A percentile compares a stretch with the other conserved stretches of the same genome.
These are phyloP conservation scores for Plagodis pulveraria DNA, from an alignment of 2,888 invertebrate genomes.

Conservation along the genomic window DNA sequence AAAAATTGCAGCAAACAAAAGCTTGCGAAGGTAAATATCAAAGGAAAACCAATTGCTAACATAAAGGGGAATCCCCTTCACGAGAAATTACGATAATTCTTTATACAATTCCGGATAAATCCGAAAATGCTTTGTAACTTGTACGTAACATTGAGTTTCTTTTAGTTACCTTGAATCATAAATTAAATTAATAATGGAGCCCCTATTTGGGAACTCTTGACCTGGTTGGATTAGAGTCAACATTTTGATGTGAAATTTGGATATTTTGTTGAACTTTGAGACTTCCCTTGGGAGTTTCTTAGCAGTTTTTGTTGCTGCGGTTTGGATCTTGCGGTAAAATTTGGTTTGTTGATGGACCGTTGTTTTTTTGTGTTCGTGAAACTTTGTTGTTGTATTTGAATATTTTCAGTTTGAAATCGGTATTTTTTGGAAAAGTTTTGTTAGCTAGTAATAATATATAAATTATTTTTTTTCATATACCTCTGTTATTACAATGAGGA, in stretches of 20 bases:
- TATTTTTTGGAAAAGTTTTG: no score
- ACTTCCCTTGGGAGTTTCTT: not conserved
- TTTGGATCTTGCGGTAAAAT: not conserved
- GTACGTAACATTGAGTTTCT: conserved; percentile 9
- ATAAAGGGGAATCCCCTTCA: conserved; percentile 24
- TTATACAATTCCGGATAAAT: conserved; percentile 20
- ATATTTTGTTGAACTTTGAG: conserved; percentile 7
- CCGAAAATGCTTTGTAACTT: conserved; percentile 26
- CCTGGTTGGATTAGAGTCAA: conserved; percentile 6
- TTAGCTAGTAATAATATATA: no score
- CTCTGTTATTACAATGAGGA: no score
- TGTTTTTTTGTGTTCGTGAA: no score
- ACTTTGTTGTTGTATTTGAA: no score
- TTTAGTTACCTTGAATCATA: conserved; percentile 2
- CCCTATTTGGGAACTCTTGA: conserved; percentile 12
- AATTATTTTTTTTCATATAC: no score
- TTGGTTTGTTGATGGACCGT: no score
- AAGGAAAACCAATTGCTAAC: conserved; percentile 23
- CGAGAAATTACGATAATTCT: conserved; percentile 27
- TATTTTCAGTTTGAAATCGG: no score
- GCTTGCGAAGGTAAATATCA: conserved; percentile 27
- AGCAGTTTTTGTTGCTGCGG: not conserved
- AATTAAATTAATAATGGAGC: conserved; percentile 20
- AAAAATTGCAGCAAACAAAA: conserved; percentile 17
- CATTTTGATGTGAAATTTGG: conserved; percentile 5